Evolutionary conservation across 2,888 invertebrate genomes (phyloP).

Genomic region (Noctuana brunneofusca): DNA sequence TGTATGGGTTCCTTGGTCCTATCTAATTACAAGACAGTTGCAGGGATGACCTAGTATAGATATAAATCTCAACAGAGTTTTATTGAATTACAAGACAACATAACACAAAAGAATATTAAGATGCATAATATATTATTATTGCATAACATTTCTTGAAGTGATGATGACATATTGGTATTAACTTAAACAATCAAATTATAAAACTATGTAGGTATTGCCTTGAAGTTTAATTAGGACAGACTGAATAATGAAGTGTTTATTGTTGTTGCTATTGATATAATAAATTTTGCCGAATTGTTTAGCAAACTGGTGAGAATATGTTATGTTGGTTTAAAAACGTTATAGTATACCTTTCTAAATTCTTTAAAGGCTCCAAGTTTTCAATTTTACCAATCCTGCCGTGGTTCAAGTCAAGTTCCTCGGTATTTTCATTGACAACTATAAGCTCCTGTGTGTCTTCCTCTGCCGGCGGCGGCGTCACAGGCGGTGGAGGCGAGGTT

Average conservation of each 20-base stretch:
- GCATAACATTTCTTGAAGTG: conserved; percentile 1
- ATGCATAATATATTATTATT: too few species aligned
- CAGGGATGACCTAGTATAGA: too few species aligned
- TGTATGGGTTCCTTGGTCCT: too few species aligned
- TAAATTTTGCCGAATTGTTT: background rate
- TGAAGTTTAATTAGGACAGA: background rate
- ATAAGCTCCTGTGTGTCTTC: conserved; percentile 83
- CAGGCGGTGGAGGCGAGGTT: conserved; percentile 56
- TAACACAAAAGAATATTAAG: too few species aligned
- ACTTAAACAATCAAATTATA: background rate
- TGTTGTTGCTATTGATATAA: too few species aligned
- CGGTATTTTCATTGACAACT: conserved; percentile 85
- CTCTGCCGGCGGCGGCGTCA: conserved; percentile 58
- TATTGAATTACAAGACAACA: too few species aligned
- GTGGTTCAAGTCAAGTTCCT: conserved; percentile 94
- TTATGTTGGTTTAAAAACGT: conserved; percentile 19
- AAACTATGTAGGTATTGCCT: background rate
- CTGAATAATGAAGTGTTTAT: background rate
- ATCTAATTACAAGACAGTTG: too few species aligned
- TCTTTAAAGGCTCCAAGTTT: conserved; percentile 89
- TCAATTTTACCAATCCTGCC: conserved; percentile 92
- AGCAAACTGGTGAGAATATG: background rate
- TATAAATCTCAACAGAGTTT: too few species aligned
- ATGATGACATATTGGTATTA: background rate
- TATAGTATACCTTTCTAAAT: conserved; percentile 84